Evolutionary conservation across 2,888 invertebrate species (phyloP).

Genomic region (Galeopsomyia nigrocyanea): DNA sequence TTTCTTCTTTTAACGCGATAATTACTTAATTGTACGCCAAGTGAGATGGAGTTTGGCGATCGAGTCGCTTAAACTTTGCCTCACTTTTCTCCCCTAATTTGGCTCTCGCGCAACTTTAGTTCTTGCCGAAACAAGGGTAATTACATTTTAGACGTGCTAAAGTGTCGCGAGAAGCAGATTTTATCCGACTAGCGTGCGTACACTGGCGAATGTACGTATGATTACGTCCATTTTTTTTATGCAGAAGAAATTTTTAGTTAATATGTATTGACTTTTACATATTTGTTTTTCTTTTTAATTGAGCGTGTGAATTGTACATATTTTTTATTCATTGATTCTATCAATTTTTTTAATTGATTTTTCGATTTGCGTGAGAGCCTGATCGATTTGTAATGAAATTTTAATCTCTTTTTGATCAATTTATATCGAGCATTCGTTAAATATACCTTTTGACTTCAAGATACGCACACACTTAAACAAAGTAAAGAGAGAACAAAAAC

Average conservation of each 20-base stretch:
- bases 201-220: slow-evolving; percentile 11
- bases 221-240: slow-evolving; percentile 13
- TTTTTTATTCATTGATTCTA: neutral
- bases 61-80: neutral
- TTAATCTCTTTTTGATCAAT: slow-evolving; percentile 19
- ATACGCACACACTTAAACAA: slow-evolving; percentile 43
- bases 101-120: slow-evolving; percentile 30
- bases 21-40: too few relatives aligned
- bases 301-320: neutral
- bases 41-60: neutral
- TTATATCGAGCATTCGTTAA: slow-evolving; percentile 11
- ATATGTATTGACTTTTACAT: too few relatives aligned
- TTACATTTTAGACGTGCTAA: slow-evolving; percentile 2
- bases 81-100: slow-evolving; percentile 12
- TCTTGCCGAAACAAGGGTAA: slow-evolving; percentile 24
- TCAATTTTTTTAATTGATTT: neutral
- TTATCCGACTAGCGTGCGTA: slow-evolving; percentile 21
- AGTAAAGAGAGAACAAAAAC: slow-evolving; percentile 46
- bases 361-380: slow-evolving; percentile 34
- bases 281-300: neutral
- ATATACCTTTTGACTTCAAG: slow-evolving; percentile 28
- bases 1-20: too few relatives aligned
- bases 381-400: neutral
- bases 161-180: slow-evolving; percentile 4
- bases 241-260: too few relatives aligned